Base-by-base conservation (phyloP, 2,888 invertebrate genomes). In the Drosophila anomalata region DNA sequence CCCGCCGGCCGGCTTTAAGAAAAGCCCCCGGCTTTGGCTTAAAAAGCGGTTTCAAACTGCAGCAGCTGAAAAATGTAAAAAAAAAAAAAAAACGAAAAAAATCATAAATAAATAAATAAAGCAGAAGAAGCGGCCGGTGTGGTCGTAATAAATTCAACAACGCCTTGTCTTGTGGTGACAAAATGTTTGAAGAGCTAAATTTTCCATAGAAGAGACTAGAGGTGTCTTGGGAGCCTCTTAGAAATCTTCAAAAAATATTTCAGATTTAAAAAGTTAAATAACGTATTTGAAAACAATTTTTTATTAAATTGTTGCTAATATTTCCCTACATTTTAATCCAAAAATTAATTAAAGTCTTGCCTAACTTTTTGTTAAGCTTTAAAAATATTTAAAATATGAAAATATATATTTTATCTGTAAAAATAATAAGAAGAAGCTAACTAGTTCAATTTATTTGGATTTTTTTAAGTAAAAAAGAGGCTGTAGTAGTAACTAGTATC, bases 21-120 rank as follows among this genome's bases (percentile, higher is more conserved):
- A 79, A 89, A 85, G 81, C 69, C 74, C 66, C 36, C 47, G 52
- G 24, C 33, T 26, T 24, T 22, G 8, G 54, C 52, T 36, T 24
- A 52, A 22, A 24, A 24, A 17, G 31, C 53, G 29, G 53, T 12
- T 39, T 36, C 36, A 62, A 36, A 56, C 62, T 41, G 55, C 63
- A 54, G 41, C 60, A 44, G 59, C 51, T 31, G 51, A 26, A 26
- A 17, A 20, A 47, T 36, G 42, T 17, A 14, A 20, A 17, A 39
- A 24, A 39, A 17, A 39, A 24, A 39, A 14, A 24, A 14, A 41
- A 2, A 36, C n/a, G 6, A n/a, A 14, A 36, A 36, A 36, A 36
- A 36, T 17, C 17, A 36, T n/a, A 14, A n/a, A 36, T 36, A 14
- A 36, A 36, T 36, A 36, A 36, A 36, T 36, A 36, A 36, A 36